Conservation (phyloP, 1,140 invertebrate species). For the Hypothenemus hampei region DNA sequence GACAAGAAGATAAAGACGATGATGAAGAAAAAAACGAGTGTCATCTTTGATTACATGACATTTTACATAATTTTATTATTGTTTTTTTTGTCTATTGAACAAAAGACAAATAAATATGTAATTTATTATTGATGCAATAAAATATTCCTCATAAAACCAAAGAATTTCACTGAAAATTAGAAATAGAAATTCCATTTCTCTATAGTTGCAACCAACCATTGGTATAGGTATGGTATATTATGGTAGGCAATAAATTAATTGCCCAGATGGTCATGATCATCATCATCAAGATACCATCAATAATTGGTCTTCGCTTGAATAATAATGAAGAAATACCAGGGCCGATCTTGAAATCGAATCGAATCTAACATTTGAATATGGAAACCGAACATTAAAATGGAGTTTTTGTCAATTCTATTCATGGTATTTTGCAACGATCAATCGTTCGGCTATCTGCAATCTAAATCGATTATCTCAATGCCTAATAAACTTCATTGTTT, state of each 20-base stretch:
- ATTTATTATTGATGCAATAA: too few species aligned
- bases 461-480: background rate
- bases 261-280: constrained; percentile 7
- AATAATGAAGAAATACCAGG: constrained; percentile 11
- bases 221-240: too few species aligned
- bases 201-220: too few species aligned
- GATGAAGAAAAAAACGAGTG: too few species aligned
- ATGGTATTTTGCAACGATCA: background rate
- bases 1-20: too few species aligned
- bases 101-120: too few species aligned
- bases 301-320: background rate
- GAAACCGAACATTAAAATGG: constrained; percentile 1
- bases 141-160: too few species aligned
- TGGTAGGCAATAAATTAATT: constrained; percentile 16
- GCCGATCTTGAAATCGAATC: constrained; percentile 7
- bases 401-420: background rate
- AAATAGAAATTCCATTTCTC: too few species aligned
- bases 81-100: too few species aligned
- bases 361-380: background rate
- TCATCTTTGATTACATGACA: too few species aligned
- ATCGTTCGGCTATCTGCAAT: background rate
- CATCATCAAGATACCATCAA: constrained; percentile 4
- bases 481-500: background rate
- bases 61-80: too few species aligned
- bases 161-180: too few species aligned